phyloP scores from a whole-genome alignment of 2,797 vertebrate genomes.

The Nasua narica region DNA sequence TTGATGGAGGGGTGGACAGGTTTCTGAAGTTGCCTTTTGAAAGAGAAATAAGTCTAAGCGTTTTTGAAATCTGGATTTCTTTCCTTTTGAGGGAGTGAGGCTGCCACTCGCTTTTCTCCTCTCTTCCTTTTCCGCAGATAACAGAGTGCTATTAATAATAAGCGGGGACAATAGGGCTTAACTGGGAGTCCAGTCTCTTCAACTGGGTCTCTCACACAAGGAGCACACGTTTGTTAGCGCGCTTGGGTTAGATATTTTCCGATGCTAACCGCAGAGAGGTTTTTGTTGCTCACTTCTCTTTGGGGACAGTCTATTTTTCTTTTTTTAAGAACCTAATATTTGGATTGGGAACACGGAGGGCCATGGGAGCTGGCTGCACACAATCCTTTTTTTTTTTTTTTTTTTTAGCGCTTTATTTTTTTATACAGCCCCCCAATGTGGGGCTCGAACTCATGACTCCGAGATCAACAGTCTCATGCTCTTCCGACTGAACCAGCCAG shows the following conservation, averaged over 20 bases:
- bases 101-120: neutral
- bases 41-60: constrained; percentile 59
- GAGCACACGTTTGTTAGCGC: constrained; percentile 39
- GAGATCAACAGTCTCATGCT: neutral
- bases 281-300: constrained; percentile 61
- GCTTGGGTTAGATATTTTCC: constrained; percentile 67
- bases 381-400: neutral
- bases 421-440: neutral
- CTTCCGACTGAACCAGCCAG: neutral
- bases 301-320: constrained; percentile 65
- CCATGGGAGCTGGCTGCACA: neutral
- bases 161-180: neutral
- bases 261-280: constrained; percentile 56
- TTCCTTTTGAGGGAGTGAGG: constrained; percentile 45
- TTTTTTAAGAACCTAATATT: constrained; percentile 45
- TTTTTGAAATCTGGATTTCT: constrained; percentile 60
- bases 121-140: constrained; percentile 12
- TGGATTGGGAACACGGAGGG: neutral
- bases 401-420: neutral
- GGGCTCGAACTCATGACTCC: neutral
- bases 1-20: constrained; percentile 53
- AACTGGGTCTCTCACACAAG: neutral
- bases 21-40: constrained; percentile 70
- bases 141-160: constrained; percentile 56
- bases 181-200: constrained; percentile 47